phyloP scores from a whole-genome alignment of 92 coral and sea anemone species.

The Porites evermanni region DNA sequence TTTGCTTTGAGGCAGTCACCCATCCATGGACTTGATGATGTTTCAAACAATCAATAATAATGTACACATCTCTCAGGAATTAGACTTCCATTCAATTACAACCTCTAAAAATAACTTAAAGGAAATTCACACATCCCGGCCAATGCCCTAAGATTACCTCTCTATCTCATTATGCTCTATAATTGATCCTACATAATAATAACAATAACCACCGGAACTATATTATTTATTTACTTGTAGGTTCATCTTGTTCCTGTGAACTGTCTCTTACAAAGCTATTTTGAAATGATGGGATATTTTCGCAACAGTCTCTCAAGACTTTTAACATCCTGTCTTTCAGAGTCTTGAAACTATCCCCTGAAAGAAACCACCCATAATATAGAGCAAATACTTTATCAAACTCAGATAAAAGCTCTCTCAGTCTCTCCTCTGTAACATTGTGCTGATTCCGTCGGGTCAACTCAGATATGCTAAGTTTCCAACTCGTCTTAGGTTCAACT shows the following conservation, averaged over 20 bases:
- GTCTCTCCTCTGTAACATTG: constrained; percentile 31
- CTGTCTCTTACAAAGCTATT: background rate
- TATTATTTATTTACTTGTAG: background rate
- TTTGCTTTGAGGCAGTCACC: too few relatives aligned
- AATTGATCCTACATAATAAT: background rate
- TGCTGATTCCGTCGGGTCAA: constrained; percentile 34
- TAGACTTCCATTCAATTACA: too few relatives aligned
- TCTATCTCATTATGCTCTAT: background rate
- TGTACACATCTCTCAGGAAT: too few relatives aligned
- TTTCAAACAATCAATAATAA: background rate
- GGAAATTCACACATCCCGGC: too few relatives aligned
- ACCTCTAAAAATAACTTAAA: too few relatives aligned
- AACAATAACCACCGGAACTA: background rate
- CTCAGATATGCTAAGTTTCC: constrained; percentile 50
- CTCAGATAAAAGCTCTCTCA: constrained; percentile 22
- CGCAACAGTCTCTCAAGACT: constrained; percentile 19
- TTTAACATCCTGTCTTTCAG: constrained; percentile 20
- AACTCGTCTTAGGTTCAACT: constrained; percentile 64
- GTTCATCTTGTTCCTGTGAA: background rate
- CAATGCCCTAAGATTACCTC: too few relatives aligned
- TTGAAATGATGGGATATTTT: constrained; percentile 25
- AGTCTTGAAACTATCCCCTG: constrained; percentile 17
- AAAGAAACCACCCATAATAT: constrained; percentile 65
- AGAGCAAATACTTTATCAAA: constrained; percentile 38
- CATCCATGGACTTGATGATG: too few relatives aligned